These are phyloP conservation scores for Caenorhabditis latens DNA, from an alignment of 1,140 invertebrate genomes.

Conservation along the genomic window DNA sequence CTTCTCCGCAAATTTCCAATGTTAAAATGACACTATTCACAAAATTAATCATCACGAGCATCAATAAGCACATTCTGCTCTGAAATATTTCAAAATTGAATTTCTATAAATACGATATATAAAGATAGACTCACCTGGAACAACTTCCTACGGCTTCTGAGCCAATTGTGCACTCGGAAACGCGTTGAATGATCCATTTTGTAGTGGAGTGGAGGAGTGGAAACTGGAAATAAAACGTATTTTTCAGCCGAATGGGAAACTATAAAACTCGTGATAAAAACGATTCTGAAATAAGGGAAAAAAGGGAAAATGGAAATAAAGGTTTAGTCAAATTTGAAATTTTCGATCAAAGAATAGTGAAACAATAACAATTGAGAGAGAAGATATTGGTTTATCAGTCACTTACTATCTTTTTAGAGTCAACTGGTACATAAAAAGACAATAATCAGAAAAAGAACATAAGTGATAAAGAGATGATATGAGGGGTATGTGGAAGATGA, in stretches of 20 bases:
- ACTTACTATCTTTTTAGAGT: not conserved
- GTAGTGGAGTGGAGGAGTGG: slow-evolving; percentile 5
- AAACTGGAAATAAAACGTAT: slow-evolving; percentile 51
- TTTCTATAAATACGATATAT: not conserved
- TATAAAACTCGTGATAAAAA: slow-evolving; percentile 43
- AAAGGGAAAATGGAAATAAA: not conserved
- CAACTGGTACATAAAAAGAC: slow-evolving; percentile 3
- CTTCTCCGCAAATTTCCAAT: slow-evolving; percentile 41
- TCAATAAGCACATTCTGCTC: slow-evolving; percentile 42
- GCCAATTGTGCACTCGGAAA: slow-evolving; percentile 50
- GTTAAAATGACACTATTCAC: slow-evolving; percentile 47
- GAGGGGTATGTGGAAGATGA: not conserved
- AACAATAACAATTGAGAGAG: not conserved
- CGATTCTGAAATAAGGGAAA: not conserved
- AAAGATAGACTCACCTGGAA: slow-evolving; percentile 8
- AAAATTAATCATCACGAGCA: slow-evolving; percentile 44
- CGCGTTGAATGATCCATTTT: slow-evolving; percentile 51
- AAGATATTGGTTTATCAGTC: not conserved
- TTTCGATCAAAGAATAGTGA: slow-evolving; percentile 22
- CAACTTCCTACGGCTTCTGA: slow-evolving; percentile 42
- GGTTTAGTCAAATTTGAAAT: slow-evolving; percentile 25
- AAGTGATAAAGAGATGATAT: not conserved
- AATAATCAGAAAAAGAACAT: not conserved
- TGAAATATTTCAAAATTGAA: not conserved
- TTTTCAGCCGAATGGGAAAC: slow-evolving; percentile 13